Percentiles rank a stretch among this genome's conserved stretches.
Evolutionary conservation across 92 coral and sea anemone species (phyloP).

Genomic region (Umimayanthus chanpuru): DNA sequence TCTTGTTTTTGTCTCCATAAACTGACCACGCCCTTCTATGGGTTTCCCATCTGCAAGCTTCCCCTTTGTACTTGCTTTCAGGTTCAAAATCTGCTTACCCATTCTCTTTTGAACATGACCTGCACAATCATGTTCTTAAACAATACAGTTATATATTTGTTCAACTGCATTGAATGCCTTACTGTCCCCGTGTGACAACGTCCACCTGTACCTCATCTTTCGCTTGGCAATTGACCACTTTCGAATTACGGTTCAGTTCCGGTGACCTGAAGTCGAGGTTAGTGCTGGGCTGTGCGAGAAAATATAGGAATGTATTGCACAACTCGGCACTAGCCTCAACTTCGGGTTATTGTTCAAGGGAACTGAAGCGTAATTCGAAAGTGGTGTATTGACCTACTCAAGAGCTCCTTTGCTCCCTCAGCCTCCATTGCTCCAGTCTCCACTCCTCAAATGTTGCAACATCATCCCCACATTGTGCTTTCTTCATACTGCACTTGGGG

Average conservation of each 20-base stretch:
- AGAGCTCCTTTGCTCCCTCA: conserved; percentile 58
- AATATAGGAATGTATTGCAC: too few relatives aligned
- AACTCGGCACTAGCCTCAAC: too few relatives aligned
- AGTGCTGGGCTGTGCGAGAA: too few relatives aligned
- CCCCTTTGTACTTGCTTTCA: conserved; percentile 56
- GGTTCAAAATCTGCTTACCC: conserved; percentile 60
- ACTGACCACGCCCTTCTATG: conserved; percentile 54
- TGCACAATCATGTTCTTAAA: conserved; percentile 61
- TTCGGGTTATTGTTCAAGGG: too few relatives aligned
- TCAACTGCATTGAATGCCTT: conserved; percentile 61
- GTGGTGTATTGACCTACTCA: conserved; percentile 63
- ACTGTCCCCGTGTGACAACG: conserved; percentile 65
- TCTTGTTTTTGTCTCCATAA: conserved; percentile 44
- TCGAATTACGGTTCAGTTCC: too few relatives aligned
- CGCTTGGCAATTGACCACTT: too few relatives aligned
- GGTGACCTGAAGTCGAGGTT: too few relatives aligned
- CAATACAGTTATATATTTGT: conserved; percentile 40
- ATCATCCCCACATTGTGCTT: conserved; percentile 50
- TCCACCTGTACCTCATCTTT: conserved; percentile 64
- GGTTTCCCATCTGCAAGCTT: conserved; percentile 57
- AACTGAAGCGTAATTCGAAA: too few relatives aligned
- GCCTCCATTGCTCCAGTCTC: conserved; percentile 61
- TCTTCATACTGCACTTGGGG: conserved; percentile 53
- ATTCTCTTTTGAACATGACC: conserved; percentile 69
- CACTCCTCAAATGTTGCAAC: conserved; percentile 36